phyloP scores from a whole-genome alignment of 2,888 invertebrate species.

The Leucoma salicis region DNA sequence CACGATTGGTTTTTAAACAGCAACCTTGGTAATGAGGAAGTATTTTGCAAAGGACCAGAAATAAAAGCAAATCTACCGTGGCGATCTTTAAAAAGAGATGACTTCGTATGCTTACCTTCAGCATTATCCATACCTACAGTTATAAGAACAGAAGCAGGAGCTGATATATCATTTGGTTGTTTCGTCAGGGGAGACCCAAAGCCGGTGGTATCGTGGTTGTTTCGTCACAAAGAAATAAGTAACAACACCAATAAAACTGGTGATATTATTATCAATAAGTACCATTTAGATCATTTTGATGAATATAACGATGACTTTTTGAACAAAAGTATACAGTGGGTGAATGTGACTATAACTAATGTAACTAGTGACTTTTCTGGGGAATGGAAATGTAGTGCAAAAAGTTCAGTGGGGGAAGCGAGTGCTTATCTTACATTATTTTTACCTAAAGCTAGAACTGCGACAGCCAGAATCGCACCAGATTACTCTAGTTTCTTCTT shows the following conservation, averaged over 20 bases:
- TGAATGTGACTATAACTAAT: slow-evolving; percentile 91
- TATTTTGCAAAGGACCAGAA: slow-evolving; percentile 87
- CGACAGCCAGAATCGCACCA: slow-evolving; percentile 88
- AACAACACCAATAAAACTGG: slow-evolving; percentile 58
- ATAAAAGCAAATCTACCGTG: slow-evolving; percentile 85
- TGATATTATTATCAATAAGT: slow-evolving; percentile 58
- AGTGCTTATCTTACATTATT: slow-evolving; percentile 83
- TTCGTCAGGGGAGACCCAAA: slow-evolving; percentile 90
- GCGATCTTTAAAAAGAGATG: slow-evolving; percentile 87
- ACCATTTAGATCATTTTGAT: slow-evolving; percentile 53
- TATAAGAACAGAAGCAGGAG: slow-evolving; percentile 88
- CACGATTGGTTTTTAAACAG: slow-evolving; percentile 91
- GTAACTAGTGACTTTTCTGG: slow-evolving; percentile 92
- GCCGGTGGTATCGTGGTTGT: slow-evolving; percentile 90
- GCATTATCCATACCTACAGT: slow-evolving; percentile 83
- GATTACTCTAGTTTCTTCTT: slow-evolving; percentile 87
- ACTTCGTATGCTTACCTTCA: slow-evolving; percentile 91
- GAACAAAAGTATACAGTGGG: slow-evolving; percentile 85
- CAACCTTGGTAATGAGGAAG: slow-evolving; percentile 88
- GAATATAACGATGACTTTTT: slow-evolving; percentile 66
- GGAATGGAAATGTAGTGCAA: slow-evolving; percentile 91
- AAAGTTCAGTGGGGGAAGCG: slow-evolving; percentile 84
- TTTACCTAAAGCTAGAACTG: slow-evolving; percentile 84
- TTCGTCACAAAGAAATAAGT: slow-evolving; percentile 82
- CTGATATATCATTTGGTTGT: slow-evolving; percentile 91